A percentile compares a stretch with the other conserved stretches of the same genome.
Conservation (phyloP, 2,888 invertebrate genomes). For the Euplagia quadripunctaria region DNA sequence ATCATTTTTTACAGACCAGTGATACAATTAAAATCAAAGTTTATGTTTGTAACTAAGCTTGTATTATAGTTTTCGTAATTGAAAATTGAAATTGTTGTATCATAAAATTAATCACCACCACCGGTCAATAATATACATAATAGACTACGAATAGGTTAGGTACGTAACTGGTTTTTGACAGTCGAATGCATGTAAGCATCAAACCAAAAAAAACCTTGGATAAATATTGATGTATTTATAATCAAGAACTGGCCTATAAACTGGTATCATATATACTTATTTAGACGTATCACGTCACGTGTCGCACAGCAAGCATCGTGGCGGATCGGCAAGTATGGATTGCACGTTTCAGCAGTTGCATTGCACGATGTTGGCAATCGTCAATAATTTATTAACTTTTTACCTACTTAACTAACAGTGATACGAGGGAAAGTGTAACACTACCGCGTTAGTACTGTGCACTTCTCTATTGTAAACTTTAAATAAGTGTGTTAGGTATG, state of each 20-base stretch:
- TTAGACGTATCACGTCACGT: slow-evolving; percentile 47
- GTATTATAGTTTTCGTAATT: too few relatives aligned
- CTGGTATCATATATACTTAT: slow-evolving; percentile 37
- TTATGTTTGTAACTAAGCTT: too few relatives aligned
- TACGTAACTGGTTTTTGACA: background rate
- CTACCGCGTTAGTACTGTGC: slow-evolving; percentile 30
- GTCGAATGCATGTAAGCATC: slow-evolving; percentile 28
- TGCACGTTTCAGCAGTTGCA: slow-evolving; percentile 58
- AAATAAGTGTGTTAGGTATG: too few relatives aligned
- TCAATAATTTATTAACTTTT: slow-evolving; percentile 61
- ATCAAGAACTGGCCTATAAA: slow-evolving; percentile 41
- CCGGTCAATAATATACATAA: slow-evolving; percentile 30
- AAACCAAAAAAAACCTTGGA: slow-evolving; percentile 52
- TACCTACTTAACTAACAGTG: slow-evolving; percentile 48
- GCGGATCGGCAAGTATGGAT: slow-evolving; percentile 53
- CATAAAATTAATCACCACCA: background rate
- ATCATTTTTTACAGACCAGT: too few relatives aligned
- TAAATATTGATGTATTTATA: slow-evolving; percentile 38
- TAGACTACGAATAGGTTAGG: background rate
- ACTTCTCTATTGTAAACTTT: slow-evolving; percentile 18
- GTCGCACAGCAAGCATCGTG: slow-evolving; percentile 49
- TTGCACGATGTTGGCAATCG: slow-evolving; percentile 53
- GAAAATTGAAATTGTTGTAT: too few relatives aligned
- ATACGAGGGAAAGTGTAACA: slow-evolving; percentile 54
- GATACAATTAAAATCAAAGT: too few relatives aligned